A percentile compares a stretch with the other conserved stretches of the same genome.
These are phyloP conservation scores for Hafferia zeledoni DNA, from an alignment of 2,797 vertebrate species.

Conservation along the genomic window DNA sequence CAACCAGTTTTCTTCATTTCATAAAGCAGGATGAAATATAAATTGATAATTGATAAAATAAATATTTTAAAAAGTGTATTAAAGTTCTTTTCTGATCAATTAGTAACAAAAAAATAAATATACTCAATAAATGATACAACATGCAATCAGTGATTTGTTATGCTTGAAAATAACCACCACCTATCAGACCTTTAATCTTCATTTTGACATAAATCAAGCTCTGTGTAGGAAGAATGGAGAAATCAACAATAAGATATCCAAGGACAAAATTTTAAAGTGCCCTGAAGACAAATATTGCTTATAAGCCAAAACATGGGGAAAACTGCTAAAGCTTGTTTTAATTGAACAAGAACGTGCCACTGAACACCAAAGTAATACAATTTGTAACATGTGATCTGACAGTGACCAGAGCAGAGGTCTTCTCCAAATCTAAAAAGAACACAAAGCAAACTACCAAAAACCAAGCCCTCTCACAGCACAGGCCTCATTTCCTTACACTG, in stretches of 20 bases:
- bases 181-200: background rate
- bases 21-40: background rate
- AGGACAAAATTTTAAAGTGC: background rate
- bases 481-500: background rate
- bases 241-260: background rate
- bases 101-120: background rate
- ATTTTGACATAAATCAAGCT: background rate
- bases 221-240: background rate
- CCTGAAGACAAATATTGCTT: background rate
- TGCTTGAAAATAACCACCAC: background rate
- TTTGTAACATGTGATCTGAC: background rate
- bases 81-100: background rate
- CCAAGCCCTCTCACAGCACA: background rate
- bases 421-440: background rate
- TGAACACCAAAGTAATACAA: background rate
- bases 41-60: background rate
- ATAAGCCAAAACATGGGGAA: background rate
- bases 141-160: background rate
- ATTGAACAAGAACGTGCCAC: background rate
- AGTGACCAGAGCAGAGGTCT: background rate
- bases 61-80: background rate
- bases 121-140: background rate
- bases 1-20: background rate
- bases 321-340: background rate
- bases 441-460: background rate